Conservation (phyloP, 2,797 vertebrate species). For the Kryptopterus vitreolus region DNA sequence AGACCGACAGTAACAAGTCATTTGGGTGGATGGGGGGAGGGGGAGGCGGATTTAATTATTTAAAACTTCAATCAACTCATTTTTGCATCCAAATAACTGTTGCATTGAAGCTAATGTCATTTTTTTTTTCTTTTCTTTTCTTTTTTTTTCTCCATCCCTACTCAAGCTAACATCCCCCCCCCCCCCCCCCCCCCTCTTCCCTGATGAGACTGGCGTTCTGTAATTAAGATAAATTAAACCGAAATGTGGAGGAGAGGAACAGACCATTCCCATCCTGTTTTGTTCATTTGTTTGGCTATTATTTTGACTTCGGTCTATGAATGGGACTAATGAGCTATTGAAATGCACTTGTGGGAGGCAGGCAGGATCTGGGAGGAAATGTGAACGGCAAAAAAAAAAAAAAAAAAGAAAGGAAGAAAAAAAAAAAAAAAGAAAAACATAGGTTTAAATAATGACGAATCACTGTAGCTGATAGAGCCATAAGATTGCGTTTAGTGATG, state of each 20-base stretch:
- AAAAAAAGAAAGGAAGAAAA: no score
- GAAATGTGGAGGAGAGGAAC: slow-evolving; percentile 45
- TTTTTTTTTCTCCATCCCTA: no score
- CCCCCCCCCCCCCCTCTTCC: slow-evolving; percentile 27
- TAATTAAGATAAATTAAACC: slow-evolving; percentile 60
- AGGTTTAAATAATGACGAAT: slow-evolving; percentile 59
- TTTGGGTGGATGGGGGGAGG: slow-evolving; percentile 30
- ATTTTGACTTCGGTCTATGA: slow-evolving; percentile 55
- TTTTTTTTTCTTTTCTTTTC: background rate
- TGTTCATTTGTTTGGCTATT: slow-evolving; percentile 58
- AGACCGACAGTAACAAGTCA: slow-evolving; percentile 41
- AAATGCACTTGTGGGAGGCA: slow-evolving; percentile 50
- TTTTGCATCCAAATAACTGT: slow-evolving; percentile 40
- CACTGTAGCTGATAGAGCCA: slow-evolving; percentile 58
- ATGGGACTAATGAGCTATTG: slow-evolving; percentile 61
- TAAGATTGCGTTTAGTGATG: slow-evolving; percentile 60
- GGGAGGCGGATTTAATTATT: slow-evolving; percentile 49
- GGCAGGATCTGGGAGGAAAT: slow-evolving; percentile 37
- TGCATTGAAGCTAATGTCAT: slow-evolving; percentile 38
- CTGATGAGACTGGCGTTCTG: slow-evolving; percentile 53
- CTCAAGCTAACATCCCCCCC: slow-evolving; percentile 34
- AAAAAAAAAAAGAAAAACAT: slow-evolving; percentile 41
- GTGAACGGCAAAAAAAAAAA: no score
- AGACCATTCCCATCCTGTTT: slow-evolving; percentile 50
- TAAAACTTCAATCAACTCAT: slow-evolving; percentile 56